Percentiles rank a stretch among this genome's conserved stretches.
Conservation (phyloP, 2,888 invertebrate species). For the Macrophya alboannulata region DNA sequence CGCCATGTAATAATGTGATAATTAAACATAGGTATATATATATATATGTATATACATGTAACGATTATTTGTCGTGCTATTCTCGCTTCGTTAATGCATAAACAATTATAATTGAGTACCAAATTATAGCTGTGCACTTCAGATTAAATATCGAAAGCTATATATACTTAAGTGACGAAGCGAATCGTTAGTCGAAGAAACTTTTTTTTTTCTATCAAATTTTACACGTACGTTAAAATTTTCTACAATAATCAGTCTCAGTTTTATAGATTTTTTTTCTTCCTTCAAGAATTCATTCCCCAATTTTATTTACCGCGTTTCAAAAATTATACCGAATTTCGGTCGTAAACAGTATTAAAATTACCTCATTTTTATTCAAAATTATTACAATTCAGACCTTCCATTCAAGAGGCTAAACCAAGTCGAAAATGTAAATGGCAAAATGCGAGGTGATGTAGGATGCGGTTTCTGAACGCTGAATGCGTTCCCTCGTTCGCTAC, state of each 20-base stretch:
- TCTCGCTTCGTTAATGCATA: slow-evolving; percentile 21
- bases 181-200: slow-evolving; percentile 1
- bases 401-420: background rate
- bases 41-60: background rate
- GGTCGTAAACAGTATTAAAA: background rate
- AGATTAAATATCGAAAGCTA: slow-evolving; percentile 27
- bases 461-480: background rate
- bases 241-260: background rate
- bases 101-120: slow-evolving; percentile 24
- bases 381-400: background rate
- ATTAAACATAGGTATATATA: slow-evolving; percentile 1
- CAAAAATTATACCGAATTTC: background rate
- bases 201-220: background rate
- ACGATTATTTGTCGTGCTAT: slow-evolving; percentile 31
- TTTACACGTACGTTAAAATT: background rate
- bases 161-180: slow-evolving; percentile 24
- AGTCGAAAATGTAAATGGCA: background rate
- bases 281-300: background rate
- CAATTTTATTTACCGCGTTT: background rate
- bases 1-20: slow-evolving; percentile 51
- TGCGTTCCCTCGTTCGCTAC: background rate
- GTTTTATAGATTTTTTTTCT: background rate
- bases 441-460: background rate
- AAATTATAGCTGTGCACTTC: slow-evolving; percentile 25
- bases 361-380: background rate